Conservation (phyloP, 2,888 invertebrate species). For the Pristionchus japonicus region DNA sequence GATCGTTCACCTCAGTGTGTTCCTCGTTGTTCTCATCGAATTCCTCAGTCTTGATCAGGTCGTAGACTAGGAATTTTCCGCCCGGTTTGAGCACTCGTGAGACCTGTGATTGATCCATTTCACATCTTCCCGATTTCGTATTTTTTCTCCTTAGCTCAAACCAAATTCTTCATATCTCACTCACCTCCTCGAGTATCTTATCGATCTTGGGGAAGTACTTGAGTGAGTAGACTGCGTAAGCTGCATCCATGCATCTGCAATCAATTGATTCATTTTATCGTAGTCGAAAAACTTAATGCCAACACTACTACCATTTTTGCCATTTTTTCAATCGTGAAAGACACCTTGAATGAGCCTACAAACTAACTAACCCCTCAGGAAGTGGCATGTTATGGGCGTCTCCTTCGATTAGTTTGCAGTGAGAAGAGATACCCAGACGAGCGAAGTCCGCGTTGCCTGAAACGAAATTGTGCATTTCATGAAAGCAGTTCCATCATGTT, state of each 20-base stretch:
- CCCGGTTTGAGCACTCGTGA: slow-evolving; percentile 66
- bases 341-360: not conserved
- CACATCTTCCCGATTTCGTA: too few relatives aligned
- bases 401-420: slow-evolving; percentile 65
- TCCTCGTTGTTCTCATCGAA: slow-evolving; percentile 64
- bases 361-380: slow-evolving; percentile 48
- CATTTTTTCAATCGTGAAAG: too few relatives aligned
- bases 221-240: slow-evolving; percentile 73
- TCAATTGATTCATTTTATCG: not conserved
- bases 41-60: slow-evolving; percentile 71
- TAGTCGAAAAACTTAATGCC: too few relatives aligned
- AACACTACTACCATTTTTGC: too few relatives aligned
- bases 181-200: slow-evolving; percentile 66
- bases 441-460: slow-evolving; percentile 54
- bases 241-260: slow-evolving; percentile 58
- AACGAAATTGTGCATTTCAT: not conserved
- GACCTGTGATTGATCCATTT: too few relatives aligned
- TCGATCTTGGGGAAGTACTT: slow-evolving; percentile 71
- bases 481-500: not conserved
- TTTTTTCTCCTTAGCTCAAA: too few relatives aligned
- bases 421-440: slow-evolving; percentile 50
- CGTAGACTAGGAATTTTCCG: slow-evolving; percentile 72
- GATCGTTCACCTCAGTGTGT: slow-evolving; percentile 61
- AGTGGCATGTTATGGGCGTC: slow-evolving; percentile 73
- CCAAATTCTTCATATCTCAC: not conserved